Conservation (phyloP, 2,113 vertebrate genomes). For the Syngnathus typhle region DNA sequence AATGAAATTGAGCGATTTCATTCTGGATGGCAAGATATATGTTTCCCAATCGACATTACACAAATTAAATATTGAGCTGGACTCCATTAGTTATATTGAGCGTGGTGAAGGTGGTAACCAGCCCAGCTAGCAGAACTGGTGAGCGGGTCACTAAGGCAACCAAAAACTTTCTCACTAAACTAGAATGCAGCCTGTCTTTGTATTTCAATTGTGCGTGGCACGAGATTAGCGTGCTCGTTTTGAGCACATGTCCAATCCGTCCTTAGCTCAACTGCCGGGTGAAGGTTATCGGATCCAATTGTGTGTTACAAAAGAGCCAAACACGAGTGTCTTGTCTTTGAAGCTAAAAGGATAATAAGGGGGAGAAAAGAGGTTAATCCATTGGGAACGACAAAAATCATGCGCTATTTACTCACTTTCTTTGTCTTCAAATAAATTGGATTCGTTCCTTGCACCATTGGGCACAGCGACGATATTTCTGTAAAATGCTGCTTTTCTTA, state of each 20-base stretch:
- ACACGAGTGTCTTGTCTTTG: not conserved
- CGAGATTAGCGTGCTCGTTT: constrained; percentile 6
- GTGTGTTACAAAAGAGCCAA: not conserved
- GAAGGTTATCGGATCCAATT: not conserved
- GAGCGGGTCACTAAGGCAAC: constrained; percentile 24
- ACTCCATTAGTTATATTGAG: constrained; percentile 75
- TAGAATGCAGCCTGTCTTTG: not conserved
- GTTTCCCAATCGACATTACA: constrained; percentile 71
- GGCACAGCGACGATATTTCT: not conserved
- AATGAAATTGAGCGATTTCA: constrained; percentile 72
- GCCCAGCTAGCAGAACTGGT: constrained; percentile 39
- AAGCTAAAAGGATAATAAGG: not conserved
- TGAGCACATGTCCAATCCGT: not conserved
- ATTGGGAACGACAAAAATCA: too few species aligned
- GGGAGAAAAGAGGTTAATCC: too few species aligned
- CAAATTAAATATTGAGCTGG: constrained; percentile 72
- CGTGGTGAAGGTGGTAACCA: constrained; percentile 63
- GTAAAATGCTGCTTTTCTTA: not conserved
- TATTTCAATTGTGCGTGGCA: not conserved
- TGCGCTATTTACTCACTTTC: too few species aligned
- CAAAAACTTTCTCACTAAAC: constrained; percentile 17
- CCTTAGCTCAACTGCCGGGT: not conserved
- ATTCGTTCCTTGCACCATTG: not conserved
- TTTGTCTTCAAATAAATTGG: not conserved
- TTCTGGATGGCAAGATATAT: constrained; percentile 72